Percentiles rank a stretch among this genome's conserved stretches.
These are phyloP conservation scores for Drosophila rufa DNA, from an alignment of 1,140 invertebrate species.

Conservation along the genomic window DNA sequence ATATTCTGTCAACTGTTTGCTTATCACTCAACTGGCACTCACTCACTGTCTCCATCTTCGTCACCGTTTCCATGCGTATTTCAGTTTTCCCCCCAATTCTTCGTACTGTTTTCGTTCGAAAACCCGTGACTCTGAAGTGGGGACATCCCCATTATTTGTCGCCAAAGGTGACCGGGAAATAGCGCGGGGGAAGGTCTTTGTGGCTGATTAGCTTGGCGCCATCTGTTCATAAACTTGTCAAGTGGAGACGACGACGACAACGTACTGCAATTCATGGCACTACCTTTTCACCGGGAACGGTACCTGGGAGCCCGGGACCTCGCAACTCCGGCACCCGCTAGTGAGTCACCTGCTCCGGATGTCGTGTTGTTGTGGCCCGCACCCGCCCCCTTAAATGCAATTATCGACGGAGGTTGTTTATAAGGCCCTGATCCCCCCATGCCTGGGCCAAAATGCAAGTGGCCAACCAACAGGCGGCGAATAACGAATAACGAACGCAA, in stretches of 20 bases:
- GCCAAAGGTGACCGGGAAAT: neutral
- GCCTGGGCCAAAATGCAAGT: constrained; percentile 35
- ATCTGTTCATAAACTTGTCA: constrained; percentile 58
- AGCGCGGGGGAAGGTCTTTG: neutral
- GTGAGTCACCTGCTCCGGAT: constrained; percentile 39
- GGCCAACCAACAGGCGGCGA: constrained; percentile 10
- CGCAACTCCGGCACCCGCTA: neutral
- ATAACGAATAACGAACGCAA: constrained; percentile 32
- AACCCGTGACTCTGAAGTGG: constrained; percentile 13
- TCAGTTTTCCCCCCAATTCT: constrained; percentile 1
- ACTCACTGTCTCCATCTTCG: neutral
- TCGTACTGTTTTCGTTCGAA: neutral
- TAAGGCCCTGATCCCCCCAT: constrained; percentile 9
- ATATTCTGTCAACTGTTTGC: constrained; percentile 39
- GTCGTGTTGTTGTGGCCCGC: neutral
- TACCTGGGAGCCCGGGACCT: neutral
- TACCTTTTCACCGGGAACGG: constrained; percentile 5
- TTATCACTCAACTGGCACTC: constrained; percentile 50
- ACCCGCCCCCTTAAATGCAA: constrained; percentile 1
- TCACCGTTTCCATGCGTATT: neutral
- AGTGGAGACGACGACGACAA: constrained; percentile 29
- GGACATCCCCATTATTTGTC: constrained; percentile 25
- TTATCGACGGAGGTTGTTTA: constrained; percentile 29
- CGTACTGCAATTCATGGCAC: constrained; percentile 11
- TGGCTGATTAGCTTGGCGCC: constrained; percentile 46